phyloP scores from a whole-genome alignment of 2,888 invertebrate species.

The Drosophila prolongata region DNA sequence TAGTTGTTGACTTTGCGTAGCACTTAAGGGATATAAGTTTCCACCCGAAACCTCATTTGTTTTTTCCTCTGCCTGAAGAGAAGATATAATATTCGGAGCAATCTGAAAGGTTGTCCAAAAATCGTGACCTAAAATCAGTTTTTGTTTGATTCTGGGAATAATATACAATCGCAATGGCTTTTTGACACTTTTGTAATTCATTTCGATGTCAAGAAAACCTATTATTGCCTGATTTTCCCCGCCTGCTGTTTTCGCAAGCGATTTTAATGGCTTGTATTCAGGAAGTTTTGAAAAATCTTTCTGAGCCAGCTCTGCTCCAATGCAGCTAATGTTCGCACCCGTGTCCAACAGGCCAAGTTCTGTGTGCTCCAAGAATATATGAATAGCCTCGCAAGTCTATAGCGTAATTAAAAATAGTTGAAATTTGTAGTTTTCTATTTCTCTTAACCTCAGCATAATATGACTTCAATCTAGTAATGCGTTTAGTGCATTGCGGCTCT shows the following conservation, averaged over 20 bases:
- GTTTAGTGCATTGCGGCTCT: not conserved
- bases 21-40: not conserved
- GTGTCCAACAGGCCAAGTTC: not conserved
- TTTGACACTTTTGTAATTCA: not conserved
- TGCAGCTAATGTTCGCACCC: not conserved
- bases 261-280: not conserved
- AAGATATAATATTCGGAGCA: not conserved
- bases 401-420: not conserved
- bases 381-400: not conserved
- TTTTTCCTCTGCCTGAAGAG: not conserved
- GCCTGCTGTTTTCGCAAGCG: not conserved
- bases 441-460: not conserved
- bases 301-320: too few species aligned
- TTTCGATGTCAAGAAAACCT: not conserved
- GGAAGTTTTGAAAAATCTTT: too few species aligned
- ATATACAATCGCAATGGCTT: not conserved
- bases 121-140: not conserved
- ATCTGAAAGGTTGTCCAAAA: not conserved
- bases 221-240: not conserved
- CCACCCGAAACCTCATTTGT: not conserved
- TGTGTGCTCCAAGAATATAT: not conserved
- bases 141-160: constrained; percentile 2
- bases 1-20: not conserved
- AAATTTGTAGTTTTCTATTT: not conserved
- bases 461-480: not conserved